These are phyloP conservation scores for Cephus spinipes DNA, from an alignment of 2,888 invertebrate species.

Conservation along the genomic window DNA sequence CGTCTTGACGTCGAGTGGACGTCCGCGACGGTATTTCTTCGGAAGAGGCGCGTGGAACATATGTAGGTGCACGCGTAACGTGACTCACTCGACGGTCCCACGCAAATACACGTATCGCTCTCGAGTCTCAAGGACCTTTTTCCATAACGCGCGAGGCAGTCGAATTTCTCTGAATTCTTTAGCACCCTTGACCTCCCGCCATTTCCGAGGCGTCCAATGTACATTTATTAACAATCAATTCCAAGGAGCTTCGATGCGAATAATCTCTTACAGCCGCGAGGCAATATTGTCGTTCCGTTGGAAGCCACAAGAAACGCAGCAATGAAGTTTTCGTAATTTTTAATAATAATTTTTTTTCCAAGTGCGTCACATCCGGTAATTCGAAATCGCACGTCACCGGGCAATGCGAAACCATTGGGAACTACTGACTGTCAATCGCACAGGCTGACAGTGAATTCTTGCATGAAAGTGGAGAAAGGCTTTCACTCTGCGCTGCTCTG, in stretches of 20 bases:
- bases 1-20: neutral
- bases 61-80: neutral
- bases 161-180: neutral
- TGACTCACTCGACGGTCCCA: conserved; percentile 13
- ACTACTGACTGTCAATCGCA: neutral
- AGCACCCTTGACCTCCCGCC: neutral
- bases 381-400: neutral
- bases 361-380: neutral
- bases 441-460: conserved; percentile 22
- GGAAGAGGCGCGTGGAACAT: conserved; percentile 8
- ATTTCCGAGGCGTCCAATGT: neutral
- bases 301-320: neutral
- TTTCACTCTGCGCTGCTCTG: conserved; percentile 22
- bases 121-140: neutral
- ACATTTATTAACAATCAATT: neutral
- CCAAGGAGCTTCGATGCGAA: neutral
- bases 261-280: neutral
- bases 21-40: neutral
- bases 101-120: neutral
- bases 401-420: neutral
- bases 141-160: neutral
- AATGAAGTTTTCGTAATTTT: neutral
- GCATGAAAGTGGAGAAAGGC: conserved; percentile 55
- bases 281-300: neutral
- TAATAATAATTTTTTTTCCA: neutral